Conservation (phyloP, 2,797 vertebrate species). For the Enteromius unitaeniatus region DNA sequence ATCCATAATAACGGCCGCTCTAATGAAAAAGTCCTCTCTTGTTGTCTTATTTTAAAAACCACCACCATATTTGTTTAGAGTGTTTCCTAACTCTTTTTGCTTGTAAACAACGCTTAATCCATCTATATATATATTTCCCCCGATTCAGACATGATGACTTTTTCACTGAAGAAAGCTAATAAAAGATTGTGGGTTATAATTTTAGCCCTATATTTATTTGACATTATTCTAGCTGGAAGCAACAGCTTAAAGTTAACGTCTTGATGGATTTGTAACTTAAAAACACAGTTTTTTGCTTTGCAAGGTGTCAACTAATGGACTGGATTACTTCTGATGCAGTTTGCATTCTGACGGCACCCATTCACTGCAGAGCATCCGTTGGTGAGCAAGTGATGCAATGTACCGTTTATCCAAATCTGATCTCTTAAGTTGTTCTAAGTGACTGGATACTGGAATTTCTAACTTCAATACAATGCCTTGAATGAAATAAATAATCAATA, state of each 20-base stretch:
- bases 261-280: background rate
- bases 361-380: background rate
- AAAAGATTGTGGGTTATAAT: background rate
- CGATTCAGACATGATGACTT: background rate
- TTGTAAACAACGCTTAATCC: background rate
- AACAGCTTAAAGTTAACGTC: background rate
- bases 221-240: background rate
- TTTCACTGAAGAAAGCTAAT: background rate
- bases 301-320: background rate
- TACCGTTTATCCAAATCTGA: background rate
- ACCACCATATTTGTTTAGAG: background rate
- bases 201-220: background rate
- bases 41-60: background rate
- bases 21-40: background rate
- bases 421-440: background rate
- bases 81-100: background rate
- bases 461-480: background rate
- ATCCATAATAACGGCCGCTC: background rate
- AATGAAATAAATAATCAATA: background rate
- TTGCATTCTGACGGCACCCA: background rate
- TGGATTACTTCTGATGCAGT: background rate
- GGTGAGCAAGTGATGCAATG: background rate
- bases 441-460: background rate
- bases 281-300: background rate
- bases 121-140: background rate